A percentile compares a stretch with the other conserved stretches of the same genome.
phyloP scores from a whole-genome alignment of 2,888 invertebrate genomes.

The Dasysyrphus albostriatus region DNA sequence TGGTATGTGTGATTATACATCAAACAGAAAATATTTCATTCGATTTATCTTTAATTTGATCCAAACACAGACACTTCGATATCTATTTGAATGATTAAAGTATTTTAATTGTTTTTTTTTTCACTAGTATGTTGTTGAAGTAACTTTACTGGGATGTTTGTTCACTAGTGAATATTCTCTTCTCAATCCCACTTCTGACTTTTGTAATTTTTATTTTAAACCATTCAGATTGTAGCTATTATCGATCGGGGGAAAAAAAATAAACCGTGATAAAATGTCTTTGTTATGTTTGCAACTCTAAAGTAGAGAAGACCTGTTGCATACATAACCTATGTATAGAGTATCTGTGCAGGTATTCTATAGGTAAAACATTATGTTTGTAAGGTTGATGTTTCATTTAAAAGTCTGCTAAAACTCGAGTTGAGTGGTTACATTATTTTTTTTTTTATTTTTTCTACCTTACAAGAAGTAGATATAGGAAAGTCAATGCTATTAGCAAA shows the following conservation, averaged over 20 bases:
- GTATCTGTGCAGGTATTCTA: not conserved
- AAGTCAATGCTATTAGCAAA: conserved; percentile 30
- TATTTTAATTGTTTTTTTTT: too few relatives aligned
- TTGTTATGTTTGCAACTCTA: not conserved
- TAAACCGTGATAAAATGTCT: not conserved
- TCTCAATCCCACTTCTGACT: too few relatives aligned
- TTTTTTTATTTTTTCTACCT: not conserved
- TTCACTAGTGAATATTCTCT: too few relatives aligned
- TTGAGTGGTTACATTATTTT: not conserved
- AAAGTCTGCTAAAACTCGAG: not conserved
- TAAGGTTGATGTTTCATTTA: not conserved
- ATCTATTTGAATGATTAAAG: too few relatives aligned
- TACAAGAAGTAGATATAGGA: not conserved
- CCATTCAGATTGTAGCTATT: too few relatives aligned
- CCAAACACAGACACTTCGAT: not conserved
- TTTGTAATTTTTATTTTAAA: too few relatives aligned
- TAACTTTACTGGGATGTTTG: too few relatives aligned
- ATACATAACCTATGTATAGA: not conserved
- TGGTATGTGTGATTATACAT: not conserved
- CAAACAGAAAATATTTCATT: not conserved
- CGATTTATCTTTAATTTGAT: not conserved
- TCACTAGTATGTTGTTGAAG: too few relatives aligned
- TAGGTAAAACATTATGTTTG: not conserved
- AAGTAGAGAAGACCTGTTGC: not conserved
- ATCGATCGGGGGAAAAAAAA: not conserved